A percentile compares a stretch with the other conserved stretches of the same genome.
Conservation (phyloP, 2,113 vertebrate species). For the Gadus chalcogrammus region DNA sequence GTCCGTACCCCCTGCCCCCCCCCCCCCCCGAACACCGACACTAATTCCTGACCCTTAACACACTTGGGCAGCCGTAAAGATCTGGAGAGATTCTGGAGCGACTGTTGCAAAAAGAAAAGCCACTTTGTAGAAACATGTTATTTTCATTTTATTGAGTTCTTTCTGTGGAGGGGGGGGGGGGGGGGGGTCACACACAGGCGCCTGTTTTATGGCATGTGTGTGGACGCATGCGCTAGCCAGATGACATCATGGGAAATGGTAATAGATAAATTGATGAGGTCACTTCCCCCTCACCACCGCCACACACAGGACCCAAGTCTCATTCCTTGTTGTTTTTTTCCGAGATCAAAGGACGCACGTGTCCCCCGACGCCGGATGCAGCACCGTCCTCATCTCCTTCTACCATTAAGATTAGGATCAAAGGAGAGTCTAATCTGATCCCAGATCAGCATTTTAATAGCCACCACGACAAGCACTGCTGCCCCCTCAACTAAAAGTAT, state of each 20-base stretch:
- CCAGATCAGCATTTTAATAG: conserved; percentile 41
- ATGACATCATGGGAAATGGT: conserved; percentile 51
- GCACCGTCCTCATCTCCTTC: conserved; percentile 54
- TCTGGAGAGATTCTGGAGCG: conserved; percentile 30
- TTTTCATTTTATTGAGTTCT: background rate
- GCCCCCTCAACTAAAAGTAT: no score
- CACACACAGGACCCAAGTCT: conserved; percentile 2
- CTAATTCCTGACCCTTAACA: conserved; percentile 56
- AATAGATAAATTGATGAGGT: conserved; percentile 44
- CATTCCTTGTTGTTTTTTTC: conserved; percentile 15
- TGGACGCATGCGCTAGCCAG: background rate
- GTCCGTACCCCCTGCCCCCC: background rate
- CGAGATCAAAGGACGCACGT: conserved; percentile 50
- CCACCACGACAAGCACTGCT: no score
- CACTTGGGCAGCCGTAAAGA: conserved; percentile 35
- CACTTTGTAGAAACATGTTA: conserved; percentile 27
- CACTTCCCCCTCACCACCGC: conserved; percentile 17
- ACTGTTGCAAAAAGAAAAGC: no score
- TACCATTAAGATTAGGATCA: conserved; percentile 56
- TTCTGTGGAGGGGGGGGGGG: background rate
- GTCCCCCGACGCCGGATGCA: conserved; percentile 50
- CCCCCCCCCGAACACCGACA: conserved; percentile 33
- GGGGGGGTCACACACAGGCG: background rate
- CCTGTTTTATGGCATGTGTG: background rate
- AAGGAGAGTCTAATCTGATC: conserved; percentile 51